Evolutionary conservation across 2,888 invertebrate genomes (phyloP), one percentile per base, ranked within the genome.

Genomic region (Ectobius pallidus): DNA sequence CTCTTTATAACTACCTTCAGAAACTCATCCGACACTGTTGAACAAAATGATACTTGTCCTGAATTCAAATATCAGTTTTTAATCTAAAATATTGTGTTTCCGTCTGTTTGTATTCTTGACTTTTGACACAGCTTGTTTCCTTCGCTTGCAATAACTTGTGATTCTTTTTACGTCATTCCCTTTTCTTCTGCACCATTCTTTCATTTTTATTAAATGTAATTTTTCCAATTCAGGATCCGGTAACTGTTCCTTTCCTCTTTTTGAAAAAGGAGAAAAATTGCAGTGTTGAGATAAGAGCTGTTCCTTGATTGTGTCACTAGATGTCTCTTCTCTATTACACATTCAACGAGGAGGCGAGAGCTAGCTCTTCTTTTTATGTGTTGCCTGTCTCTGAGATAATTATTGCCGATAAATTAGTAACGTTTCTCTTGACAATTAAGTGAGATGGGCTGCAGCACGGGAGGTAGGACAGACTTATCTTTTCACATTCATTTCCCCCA

Each of bases 191-290:
- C 11, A 11, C 34, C 27, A 65, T 39, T 39, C 44, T 65, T 65
- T 3, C 55, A 22, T 25, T 69, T 52, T 52, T 52, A 69, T 49
- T 49, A 52, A 69, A 55, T 18, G 46, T 71, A 71, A 71, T 72
- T 72, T 68, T 69, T 68, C 58, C 61, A 61, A 68, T 72, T 72
- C 72, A 69, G 42, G 49, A 69, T 32, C 34, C 55, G 61, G 68
- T 69, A 69, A 58, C 68, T 22, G 69, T 72, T 30, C 69, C 46
- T 72, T 69, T 44, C 72, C 34, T 34, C 34, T 62, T 44, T n/a
- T 62, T 68, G 22, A 46, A 68, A 72, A 72, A 58, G 58, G 25
- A 69, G 72, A 72, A 72, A 72, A 72, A 72, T 72, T 72, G 72
- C 46, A n/a, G 52, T 42, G 61, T 61, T 44, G 25, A 22, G 72